Evolutionary conservation across 2,113 vertebrate genomes (phyloP), one percentile per base, ranked within the genome.

Genomic region (Eurystomus gularis): DNA sequence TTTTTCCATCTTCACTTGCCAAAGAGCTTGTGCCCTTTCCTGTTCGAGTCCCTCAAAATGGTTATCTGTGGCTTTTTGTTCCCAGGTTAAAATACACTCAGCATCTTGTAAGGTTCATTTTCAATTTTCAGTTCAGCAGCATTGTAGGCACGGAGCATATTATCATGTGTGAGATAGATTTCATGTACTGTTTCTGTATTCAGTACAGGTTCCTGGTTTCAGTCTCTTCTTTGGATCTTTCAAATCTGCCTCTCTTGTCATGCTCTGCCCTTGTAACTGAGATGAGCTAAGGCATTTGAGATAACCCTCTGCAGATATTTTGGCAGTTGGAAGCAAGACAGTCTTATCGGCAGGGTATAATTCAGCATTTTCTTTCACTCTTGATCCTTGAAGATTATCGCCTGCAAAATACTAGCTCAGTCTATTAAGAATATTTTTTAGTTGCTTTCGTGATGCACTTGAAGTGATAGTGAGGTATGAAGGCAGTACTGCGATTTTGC

Each of bases 261-360:
- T 71, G 75, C 82, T 78, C 90, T 94, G 80, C 64, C 82, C 82
- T 94, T 88, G 90, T 95, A 94, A 83, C 55, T 55, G 65, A 73
- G 85, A 86, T 70, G 82, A 95, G 82, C 75, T 85, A 46, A 91
- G 73, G 71, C 89, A 73, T 83, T 71, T 68, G 80, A 94, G 94
- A 94, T 82, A 90, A 87, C 84, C 52, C 39, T 82, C 54, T 79
- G 52, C 54, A 93, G 62, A n/a, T 73, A 85, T 77, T 82, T 88
- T 81, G 58, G 88, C 68, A 70, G 76, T 10, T 86, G 39, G 17
- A 83, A 73, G 37, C 75, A 88, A 62, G 75, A 20, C 54, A 48
- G 42, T 72, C 82, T 79, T 81, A 65, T 44, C 90, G 81, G 35
- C 84, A 87, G 61, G 89, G 13, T 89, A 64, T 94, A 95, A 91